Evolutionary conservation across 2,113 vertebrate genomes (phyloP), one percentile per base, ranked within the genome.

Genomic region (Cervus canadensis): DNA sequence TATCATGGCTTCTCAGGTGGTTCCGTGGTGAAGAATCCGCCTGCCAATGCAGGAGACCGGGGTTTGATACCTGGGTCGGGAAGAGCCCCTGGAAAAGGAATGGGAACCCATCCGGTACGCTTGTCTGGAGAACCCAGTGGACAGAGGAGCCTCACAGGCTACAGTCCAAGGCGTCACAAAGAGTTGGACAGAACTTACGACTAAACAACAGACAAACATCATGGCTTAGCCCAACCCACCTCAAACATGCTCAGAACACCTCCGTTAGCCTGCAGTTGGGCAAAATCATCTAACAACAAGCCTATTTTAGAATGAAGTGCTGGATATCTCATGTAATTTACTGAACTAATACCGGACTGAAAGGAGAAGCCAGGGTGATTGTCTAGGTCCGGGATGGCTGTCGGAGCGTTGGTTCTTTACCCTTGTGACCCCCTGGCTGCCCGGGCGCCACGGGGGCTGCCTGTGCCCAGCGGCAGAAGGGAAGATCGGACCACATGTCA

Each of bases 341-440:
- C 23, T 13, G 30, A 82, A 23, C 17, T 76, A 26, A 14, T 33
- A 1, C 48, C 13, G 48, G 10, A 23, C 79, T 13, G 48, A 13
- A 13, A n/a, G 79, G 17, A 13, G 48, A 82, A 33, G 3, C 48
- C 79, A n/a, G 48, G 30, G 14, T 4, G 48, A 11, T 1, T 7
- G 19, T 23, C 79, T n/a, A 6, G 33, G 45, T 52, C 8, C 10
- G 0, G 79, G 9, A 1, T 23, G 11, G 48, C 14, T 2, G 11
- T 82, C 5, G 0, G 79, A 7, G 10, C 2, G 0, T 7, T 1
- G 2, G 17, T 30, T 23, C 17, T 13, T 82, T 12, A 21, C 30
- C 30, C 30, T n/a, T 5, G 1, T 23, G 48, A 23, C 30, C 48
- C 1, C 6, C 19, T 7, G 79, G 48, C 79, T 52, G 28, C 45